Base-by-base conservation (phyloP, 2,113 vertebrate species). In the Nymphicus hollandicus region DNA sequence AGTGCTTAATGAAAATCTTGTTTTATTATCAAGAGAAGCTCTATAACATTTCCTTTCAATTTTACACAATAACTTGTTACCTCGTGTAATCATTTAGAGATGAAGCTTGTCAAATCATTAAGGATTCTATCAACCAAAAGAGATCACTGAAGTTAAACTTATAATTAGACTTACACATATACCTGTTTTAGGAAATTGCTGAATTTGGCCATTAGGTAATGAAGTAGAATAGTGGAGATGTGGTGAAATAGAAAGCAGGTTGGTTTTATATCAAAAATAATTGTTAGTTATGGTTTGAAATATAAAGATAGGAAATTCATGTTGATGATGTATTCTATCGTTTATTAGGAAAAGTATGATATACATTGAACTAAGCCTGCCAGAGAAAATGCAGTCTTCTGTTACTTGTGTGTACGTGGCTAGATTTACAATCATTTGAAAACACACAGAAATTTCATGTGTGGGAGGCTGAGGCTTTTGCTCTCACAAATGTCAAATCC, bases 21-120 rank as follows among this genome's bases (percentile, higher is more conserved):
- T 9, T 44, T 95, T 66, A 68, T 95, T 95, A 91, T 82, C 60
- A 79, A 83, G 52, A 72, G 72, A 82, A 78, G 33, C 66, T 92
- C 91, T 70, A 39, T 79, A 85, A 86, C 4, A 39, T 79, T 94
- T 96, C 19, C 41, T 47, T 84, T 29, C 29, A 19, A 43, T 73
- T 93, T 92, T 89, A 88, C 94, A 88, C 15, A 47, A 70, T 85
- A 80, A 50, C 47, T 95, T 88, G 5, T 69, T 81, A 83, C 46
- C 91, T 66, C 24, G 77, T 96, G 50, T 65, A 95, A 86, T 96
- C 53, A 77, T 92, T 91, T 97, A 81, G 70, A 81, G 35, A 68
- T 53, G 17, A 33, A 91, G 18, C 39, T 86, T 87, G 33, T 77
- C 74, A 47, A 94, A 86, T 78, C 16, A 41, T 16, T 61, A 72